A percentile compares a stretch with the other conserved stretches of the same genome.
phyloP scores from a whole-genome alignment of 2,797 vertebrate genomes.

The Neopelma chrysocephalum region DNA sequence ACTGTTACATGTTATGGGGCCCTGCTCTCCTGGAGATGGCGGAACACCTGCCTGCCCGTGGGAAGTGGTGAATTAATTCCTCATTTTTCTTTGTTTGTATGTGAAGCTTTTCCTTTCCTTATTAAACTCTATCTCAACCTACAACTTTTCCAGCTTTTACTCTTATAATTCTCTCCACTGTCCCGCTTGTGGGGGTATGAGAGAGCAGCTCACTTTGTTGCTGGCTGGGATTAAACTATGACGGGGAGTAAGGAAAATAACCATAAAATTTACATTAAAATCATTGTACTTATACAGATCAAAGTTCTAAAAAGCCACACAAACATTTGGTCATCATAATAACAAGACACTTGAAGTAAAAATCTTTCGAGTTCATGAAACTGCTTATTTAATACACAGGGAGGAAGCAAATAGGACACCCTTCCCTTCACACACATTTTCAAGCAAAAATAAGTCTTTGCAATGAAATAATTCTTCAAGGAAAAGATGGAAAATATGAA shows the following conservation, averaged over 20 bases:
- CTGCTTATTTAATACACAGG: not conserved
- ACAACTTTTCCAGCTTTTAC: not conserved
- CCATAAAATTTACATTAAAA: not conserved
- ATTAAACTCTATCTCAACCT: not conserved
- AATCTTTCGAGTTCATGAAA: not conserved
- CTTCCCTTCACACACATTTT: not conserved
- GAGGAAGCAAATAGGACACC: not conserved
- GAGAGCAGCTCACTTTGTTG: not conserved
- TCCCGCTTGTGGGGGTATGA: not conserved
- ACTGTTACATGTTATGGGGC: not conserved
- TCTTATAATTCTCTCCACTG: not conserved
- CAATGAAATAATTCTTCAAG: not conserved
- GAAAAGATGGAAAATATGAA: not conserved
- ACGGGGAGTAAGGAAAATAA: not conserved
- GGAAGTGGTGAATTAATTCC: not conserved
- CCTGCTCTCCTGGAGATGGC: not conserved
- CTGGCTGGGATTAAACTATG: not conserved
- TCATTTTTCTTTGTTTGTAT: not conserved
- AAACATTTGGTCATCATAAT: not conserved
- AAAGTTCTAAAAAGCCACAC: not conserved
- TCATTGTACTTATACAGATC: not conserved
- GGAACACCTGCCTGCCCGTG: not conserved
- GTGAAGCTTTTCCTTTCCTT: rapidly evolving
- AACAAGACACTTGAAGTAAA: not conserved
- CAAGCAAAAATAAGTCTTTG: not conserved